Conservation (phyloP, 2,888 invertebrate species). For the Drosophila fungiperda region DNA sequence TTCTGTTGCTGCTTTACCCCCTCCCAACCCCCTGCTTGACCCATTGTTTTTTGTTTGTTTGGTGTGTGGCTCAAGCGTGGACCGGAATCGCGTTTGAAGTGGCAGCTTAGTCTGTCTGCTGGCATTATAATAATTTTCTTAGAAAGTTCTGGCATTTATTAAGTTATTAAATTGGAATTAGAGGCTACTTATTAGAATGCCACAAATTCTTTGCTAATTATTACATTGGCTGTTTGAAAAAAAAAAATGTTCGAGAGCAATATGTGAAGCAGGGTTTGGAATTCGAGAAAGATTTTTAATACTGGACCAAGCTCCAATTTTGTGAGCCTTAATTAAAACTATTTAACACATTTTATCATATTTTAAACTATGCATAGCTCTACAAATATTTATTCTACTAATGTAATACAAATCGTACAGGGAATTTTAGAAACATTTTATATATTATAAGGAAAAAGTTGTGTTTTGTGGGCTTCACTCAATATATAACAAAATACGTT, state of each 20-base stretch:
- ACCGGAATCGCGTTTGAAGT: constrained; percentile 63
- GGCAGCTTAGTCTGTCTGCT: constrained; percentile 28
- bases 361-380: too few species aligned
- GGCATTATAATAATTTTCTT: constrained; percentile 63
- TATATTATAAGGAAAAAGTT: too few species aligned
- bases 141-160: constrained; percentile 67
- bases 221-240: constrained; percentile 4
- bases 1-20: constrained; percentile 29
- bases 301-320: background rate
- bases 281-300: background rate
- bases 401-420: too few species aligned
- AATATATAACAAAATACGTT: too few species aligned
- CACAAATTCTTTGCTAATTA: constrained; percentile 58
- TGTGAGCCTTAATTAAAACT: background rate
- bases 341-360: background rate
- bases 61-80: constrained; percentile 49
- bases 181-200: constrained; percentile 46
- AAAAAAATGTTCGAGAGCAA: background rate
- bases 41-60: constrained; percentile 13
- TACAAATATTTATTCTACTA: too few species aligned
- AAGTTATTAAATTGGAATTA: constrained; percentile 77
- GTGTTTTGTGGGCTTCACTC: too few species aligned
- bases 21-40: constrained; percentile 5
- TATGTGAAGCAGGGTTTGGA: background rate
- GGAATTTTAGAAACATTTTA: too few species aligned